A percentile compares a stretch with the other conserved stretches of the same genome.
phyloP scores from a whole-genome alignment of 2,888 invertebrate genomes.

The Labia minor region DNA sequence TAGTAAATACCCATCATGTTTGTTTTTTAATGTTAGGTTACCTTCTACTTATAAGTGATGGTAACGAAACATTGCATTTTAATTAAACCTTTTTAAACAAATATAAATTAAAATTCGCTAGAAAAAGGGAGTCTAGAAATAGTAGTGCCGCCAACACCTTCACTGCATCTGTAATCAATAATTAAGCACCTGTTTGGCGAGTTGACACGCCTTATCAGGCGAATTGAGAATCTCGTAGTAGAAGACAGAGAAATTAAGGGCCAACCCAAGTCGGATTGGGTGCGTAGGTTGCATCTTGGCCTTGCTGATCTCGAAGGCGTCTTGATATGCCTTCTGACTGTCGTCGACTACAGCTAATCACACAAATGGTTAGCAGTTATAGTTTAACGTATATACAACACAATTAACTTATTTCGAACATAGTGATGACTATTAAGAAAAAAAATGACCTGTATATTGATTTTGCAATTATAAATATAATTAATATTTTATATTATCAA shows the following conservation, averaged over 20 bases:
- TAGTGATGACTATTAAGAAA: too few species aligned
- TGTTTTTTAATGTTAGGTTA: slow-evolving; percentile 18
- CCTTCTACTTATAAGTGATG: slow-evolving; percentile 17
- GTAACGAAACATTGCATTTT: too few species aligned
- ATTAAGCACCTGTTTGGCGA: slow-evolving; percentile 73
- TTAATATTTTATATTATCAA: too few species aligned
- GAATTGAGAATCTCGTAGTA: slow-evolving; percentile 97
- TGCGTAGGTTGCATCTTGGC: slow-evolving; percentile 96
- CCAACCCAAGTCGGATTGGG: slow-evolving; percentile 95
- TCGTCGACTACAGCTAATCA: slow-evolving; percentile 79
- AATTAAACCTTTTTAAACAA: too few species aligned
- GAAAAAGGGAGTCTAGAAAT: slow-evolving; percentile 8
- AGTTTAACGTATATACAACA: too few species aligned
- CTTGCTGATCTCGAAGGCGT: slow-evolving; percentile 94
- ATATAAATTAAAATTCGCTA: slow-evolving; percentile 26
- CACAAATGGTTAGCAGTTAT: not conserved
- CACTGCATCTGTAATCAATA: slow-evolving; percentile 2
- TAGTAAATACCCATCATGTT: slow-evolving; percentile 22
- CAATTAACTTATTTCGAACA: too few species aligned
- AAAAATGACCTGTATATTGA: too few species aligned
- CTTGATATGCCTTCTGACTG: slow-evolving; percentile 93
- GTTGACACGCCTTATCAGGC: slow-evolving; percentile 87
- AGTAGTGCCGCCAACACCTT: slow-evolving; percentile 13
- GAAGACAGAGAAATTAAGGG: slow-evolving; percentile 98
- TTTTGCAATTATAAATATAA: too few species aligned